A percentile compares a stretch with the other conserved stretches of the same genome.
Evolutionary conservation across 2,797 vertebrate species (phyloP).

Genomic region (Discoglossus pictus): DNA sequence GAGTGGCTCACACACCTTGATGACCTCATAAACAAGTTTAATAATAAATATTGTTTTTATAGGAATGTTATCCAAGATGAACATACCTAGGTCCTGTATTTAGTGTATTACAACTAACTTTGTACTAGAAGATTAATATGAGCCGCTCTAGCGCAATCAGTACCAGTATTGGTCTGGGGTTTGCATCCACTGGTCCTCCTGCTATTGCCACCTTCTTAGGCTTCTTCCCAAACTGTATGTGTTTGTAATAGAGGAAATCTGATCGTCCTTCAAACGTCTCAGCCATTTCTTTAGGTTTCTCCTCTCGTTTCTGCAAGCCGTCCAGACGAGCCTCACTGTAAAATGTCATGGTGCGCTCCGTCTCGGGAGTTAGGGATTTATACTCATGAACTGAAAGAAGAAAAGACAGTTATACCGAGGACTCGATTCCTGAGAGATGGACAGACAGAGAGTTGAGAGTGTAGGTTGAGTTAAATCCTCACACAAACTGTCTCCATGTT

Average conservation of each 20-base stretch:
- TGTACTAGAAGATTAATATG: neutral
- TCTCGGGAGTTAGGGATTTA: constrained; percentile 58
- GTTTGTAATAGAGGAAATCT: constrained; percentile 77
- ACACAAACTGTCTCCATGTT: too few relatives aligned
- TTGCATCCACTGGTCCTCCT: constrained; percentile 40
- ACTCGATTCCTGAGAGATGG: too few relatives aligned
- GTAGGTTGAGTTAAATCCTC: too few relatives aligned
- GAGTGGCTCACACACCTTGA: too few relatives aligned
- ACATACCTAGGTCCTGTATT: too few relatives aligned
- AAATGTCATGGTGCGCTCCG: constrained; percentile 78
- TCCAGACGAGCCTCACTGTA: constrained; percentile 66
- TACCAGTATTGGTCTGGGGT: constrained; percentile 65
- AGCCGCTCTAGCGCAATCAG: neutral
- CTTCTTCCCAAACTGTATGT: constrained; percentile 59
- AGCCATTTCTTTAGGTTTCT: constrained; percentile 64
- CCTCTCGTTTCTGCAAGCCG: constrained; percentile 69
- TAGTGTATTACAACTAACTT: too few relatives aligned
- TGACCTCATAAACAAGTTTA: too few relatives aligned
- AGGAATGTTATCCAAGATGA: too few relatives aligned
- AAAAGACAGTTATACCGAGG: neutral
- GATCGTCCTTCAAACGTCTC: constrained; percentile 74
- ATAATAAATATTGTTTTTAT: too few relatives aligned
- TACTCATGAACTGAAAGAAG: constrained; percentile 73
- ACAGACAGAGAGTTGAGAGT: too few relatives aligned
- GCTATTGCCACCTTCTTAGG: constrained; percentile 41